Percentiles rank a stretch among this genome's conserved stretches.
phyloP scores from a whole-genome alignment of 2,113 vertebrate genomes.

The Oryzias melastigma region DNA sequence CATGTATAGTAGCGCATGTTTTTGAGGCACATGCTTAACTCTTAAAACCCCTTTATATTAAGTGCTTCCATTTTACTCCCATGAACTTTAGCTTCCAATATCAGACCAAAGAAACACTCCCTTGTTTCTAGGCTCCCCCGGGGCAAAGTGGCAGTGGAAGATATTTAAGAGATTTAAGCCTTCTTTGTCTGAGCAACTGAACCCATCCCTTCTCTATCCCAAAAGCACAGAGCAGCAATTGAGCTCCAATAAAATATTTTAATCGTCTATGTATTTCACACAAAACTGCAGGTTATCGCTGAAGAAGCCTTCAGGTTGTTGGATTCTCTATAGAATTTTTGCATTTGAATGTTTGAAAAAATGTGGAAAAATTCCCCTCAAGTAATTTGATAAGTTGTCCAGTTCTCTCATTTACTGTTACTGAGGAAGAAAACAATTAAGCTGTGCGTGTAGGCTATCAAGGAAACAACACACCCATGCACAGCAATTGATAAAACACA shows the following conservation, averaged over 20 bases:
- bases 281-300: slow-evolving; percentile 40
- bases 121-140: slow-evolving; percentile 59
- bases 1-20: slow-evolving; percentile 33
- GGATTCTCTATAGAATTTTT: slow-evolving; percentile 4
- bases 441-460: slow-evolving; percentile 51
- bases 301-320: slow-evolving; percentile 4
- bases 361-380: slow-evolving; percentile 35
- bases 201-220: slow-evolving; percentile 38
- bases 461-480: slow-evolving; percentile 35
- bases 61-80: slow-evolving; percentile 44
- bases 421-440: slow-evolving; percentile 65
- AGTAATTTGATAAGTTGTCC: slow-evolving; percentile 58
- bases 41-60: slow-evolving; percentile 41
- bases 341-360: slow-evolving; percentile 20
- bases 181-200: slow-evolving; percentile 57
- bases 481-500: slow-evolving; percentile 31
- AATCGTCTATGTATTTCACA: slow-evolving; percentile 27
- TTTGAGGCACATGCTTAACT: slow-evolving; percentile 34
- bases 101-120: slow-evolving; percentile 62
- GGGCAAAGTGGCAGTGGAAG: slow-evolving; percentile 55
- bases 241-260: slow-evolving; percentile 24
- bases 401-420: slow-evolving; percentile 44
- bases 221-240: slow-evolving; percentile 22
- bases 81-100: slow-evolving; percentile 61
- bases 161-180: slow-evolving; percentile 66